Base-by-base conservation (phyloP, 2,888 invertebrate species). In the Brachynemurus nebulosus region DNA sequence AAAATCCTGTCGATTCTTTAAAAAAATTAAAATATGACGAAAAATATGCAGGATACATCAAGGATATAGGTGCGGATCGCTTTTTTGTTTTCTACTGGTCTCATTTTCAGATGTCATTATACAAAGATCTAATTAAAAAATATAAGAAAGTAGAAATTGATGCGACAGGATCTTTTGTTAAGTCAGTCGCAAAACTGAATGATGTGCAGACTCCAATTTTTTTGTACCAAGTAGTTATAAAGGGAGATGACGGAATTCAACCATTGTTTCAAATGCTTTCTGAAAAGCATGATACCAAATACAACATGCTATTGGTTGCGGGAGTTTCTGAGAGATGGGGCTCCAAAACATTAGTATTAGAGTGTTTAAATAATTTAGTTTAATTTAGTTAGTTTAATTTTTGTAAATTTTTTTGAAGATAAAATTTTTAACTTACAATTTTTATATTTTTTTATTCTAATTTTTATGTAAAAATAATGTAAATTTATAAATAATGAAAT, bases 221-320 rank as follows among this genome's bases (percentile, higher is more conserved):
- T 48, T 20, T 55, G 3, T 53, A 54, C 17, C 52, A 54, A 40
- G 46, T 49, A 9, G 45, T 52, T 11, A 37, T 47, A 11, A 18
- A 43, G 8, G 49, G 43, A 20, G 38, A 50, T 8, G 36, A 41
- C 4, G 50, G 50, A 12, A 52, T 52, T 9, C 40, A 53, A 5
- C 54, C 54, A 1, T 9, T 55, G 5, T 50, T 51, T 18, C 54
- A 55, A 45, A 46, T 52, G 47, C 18, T 55, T 11, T 36, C 46
- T n/a, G 43, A 44, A 25, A 46, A 36, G 18, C 46, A 46, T 3
- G 42, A 46, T 12, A 37, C 46, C 5, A 46, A 44, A 18, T 27
- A 14, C 18, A 44, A 45, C 6, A n/a, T n/a, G 16, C 7, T 46
- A 42, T 14, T 46, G 46, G 46, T 21, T 46, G 21, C 23, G 42